A percentile compares a stretch with the other conserved stretches of the same genome.
Conservation (phyloP, 2,888 invertebrate genomes). For the Cosmia pyralina region DNA sequence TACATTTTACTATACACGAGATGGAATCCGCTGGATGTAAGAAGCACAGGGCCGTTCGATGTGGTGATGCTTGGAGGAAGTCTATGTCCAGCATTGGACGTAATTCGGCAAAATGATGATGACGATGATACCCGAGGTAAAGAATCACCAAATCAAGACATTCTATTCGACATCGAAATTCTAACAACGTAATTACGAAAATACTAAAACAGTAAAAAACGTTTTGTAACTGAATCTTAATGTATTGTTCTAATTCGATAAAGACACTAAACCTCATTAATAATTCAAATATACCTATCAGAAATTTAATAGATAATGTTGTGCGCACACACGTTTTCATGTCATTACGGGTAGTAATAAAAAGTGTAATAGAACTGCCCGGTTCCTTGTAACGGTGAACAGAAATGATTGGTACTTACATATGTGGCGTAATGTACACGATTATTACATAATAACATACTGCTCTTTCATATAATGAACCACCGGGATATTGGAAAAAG, state of each 20-base stretch:
- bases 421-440: constrained; percentile 49
- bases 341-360: constrained; percentile 48
- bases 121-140: background rate
- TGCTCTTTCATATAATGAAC: constrained; percentile 44
- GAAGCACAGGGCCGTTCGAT: background rate
- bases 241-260: background rate
- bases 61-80: background rate
- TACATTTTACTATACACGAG: background rate
- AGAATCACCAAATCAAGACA: background rate
- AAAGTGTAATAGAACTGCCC: constrained; percentile 43
- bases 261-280: background rate
- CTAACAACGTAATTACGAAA: too few species aligned
- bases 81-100: background rate
- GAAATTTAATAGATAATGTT: constrained; percentile 24
- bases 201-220: background rate
- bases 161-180: background rate
- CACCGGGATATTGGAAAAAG: constrained; percentile 35
- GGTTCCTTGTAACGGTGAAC: constrained; percentile 52
- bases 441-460: constrained; percentile 59
- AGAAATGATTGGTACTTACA: constrained; percentile 49
- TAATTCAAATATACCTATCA: constrained; percentile 17
- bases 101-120: background rate
- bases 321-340: constrained; percentile 26
- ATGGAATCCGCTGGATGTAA: background rate
- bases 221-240: too few species aligned